Percentiles rank a stretch among this genome's conserved stretches.
phyloP scores from a whole-genome alignment of 1,140 invertebrate species.

The Drosophila melanica region DNA sequence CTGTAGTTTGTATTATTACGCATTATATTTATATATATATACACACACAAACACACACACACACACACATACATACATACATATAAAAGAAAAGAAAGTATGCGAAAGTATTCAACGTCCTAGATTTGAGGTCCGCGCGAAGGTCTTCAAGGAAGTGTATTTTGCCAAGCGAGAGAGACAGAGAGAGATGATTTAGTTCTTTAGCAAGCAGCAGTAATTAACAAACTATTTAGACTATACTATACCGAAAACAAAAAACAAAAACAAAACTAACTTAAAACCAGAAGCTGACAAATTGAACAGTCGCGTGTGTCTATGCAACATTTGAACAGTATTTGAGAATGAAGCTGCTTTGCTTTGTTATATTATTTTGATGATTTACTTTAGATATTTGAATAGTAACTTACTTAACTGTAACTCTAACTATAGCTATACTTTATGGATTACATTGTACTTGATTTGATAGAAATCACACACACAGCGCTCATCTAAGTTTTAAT shows the following conservation, averaged over 20 bases:
- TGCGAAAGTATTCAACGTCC: constrained; percentile 60
- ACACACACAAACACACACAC: constrained; percentile 27
- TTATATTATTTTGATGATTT: constrained; percentile 42
- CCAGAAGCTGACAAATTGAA: constrained; percentile 44
- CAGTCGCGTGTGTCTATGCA: constrained; percentile 13
- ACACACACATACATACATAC: constrained; percentile 28
- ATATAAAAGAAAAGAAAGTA: constrained; percentile 15
- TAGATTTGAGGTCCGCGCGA: constrained; percentile 24
- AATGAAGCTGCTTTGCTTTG: constrained; percentile 66
- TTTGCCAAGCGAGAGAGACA: constrained; percentile 15
- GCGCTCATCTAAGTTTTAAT: constrained; percentile 77
- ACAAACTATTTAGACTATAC: constrained; percentile 5
- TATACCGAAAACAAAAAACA: not conserved
- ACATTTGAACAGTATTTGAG: constrained; percentile 69
- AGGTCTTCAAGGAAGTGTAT: constrained; percentile 11
- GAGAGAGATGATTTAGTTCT: constrained; percentile 5
- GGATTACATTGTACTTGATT: constrained; percentile 52
- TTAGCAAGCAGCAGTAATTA: constrained; percentile 15
- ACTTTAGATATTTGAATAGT: constrained; percentile 30
- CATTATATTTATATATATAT: constrained; percentile 42
- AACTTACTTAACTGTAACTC: constrained; percentile 21
- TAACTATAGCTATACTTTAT: constrained; percentile 18
- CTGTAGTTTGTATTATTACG: constrained; percentile 51
- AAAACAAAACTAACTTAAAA: not conserved
- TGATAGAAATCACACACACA: constrained; percentile 48